Percentiles rank a stretch among this genome's conserved stretches.
Conservation (phyloP, 2,797 vertebrate genomes). For the Emydoidea blandingii region DNA sequence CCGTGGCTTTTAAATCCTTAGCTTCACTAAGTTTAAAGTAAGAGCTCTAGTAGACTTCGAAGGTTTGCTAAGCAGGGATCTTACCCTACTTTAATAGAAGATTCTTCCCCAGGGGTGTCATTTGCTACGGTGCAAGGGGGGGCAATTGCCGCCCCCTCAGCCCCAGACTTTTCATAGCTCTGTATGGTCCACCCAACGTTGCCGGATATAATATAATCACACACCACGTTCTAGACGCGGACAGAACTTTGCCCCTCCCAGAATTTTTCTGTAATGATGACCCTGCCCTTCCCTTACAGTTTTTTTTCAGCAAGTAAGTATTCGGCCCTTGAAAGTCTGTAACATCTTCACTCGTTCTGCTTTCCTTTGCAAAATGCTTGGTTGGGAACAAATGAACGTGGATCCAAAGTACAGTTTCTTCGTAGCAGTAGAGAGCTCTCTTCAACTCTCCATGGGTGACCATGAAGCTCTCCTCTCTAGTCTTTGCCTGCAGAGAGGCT, state of each 20-base stretch:
- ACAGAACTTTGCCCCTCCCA: background rate
- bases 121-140: background rate
- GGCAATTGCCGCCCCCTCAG: background rate
- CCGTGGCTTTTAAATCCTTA: background rate
- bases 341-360: background rate
- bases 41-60: background rate
- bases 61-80: background rate
- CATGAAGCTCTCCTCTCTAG: background rate
- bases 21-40: background rate
- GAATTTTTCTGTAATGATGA: background rate
- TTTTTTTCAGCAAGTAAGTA: background rate
- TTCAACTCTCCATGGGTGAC: background rate
- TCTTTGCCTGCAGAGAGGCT: background rate
- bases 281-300: background rate
- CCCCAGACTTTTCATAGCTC: background rate
- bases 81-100: background rate
- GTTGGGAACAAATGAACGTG: background rate
- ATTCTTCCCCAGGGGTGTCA: background rate
- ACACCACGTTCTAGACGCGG: background rate
- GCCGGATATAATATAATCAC: background rate
- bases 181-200: background rate
- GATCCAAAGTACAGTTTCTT: background rate
- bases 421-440: accelerated
- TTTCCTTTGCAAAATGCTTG: background rate
- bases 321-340: background rate